Evolutionary conservation across 2,113 vertebrate species (phyloP).

Genomic region (Poeciliopsis turrubarensis): DNA sequence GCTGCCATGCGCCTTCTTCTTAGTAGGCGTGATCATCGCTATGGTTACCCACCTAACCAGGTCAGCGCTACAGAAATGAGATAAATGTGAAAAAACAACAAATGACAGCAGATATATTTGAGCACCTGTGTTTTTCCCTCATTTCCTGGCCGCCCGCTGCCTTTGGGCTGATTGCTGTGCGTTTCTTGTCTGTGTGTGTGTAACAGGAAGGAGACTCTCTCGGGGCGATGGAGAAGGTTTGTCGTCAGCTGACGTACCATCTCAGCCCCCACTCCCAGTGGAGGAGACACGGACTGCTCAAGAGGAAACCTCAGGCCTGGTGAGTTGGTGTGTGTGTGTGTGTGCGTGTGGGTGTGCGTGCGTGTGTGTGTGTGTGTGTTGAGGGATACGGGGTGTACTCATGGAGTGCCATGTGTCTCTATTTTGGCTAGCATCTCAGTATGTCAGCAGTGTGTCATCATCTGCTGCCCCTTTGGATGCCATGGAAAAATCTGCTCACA

Average conservation of each 20-base stretch:
- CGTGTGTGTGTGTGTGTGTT: too few species aligned
- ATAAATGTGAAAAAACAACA: not conserved
- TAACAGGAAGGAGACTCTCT: conserved; percentile 90
- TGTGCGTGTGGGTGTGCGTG: too few species aligned
- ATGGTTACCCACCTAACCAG: not conserved
- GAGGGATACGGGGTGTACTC: too few species aligned
- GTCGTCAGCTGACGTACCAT: conserved; percentile 97
- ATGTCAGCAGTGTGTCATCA: conserved; percentile 48
- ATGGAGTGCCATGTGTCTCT: not conserved
- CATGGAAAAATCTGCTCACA: conserved; percentile 19
- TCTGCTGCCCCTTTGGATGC: conserved; percentile 50
- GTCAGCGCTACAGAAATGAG: not conserved
- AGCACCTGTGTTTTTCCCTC: not conserved
- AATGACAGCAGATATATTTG: too few species aligned
- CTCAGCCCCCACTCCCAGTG: conserved; percentile 97
- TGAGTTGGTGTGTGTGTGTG: conserved; percentile 72
- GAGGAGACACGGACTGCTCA: conserved; percentile 90
- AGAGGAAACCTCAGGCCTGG: conserved; percentile 96
- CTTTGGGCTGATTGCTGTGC: conserved; percentile 3
- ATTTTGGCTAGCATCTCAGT: conserved; percentile 42
- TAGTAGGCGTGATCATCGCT: not conserved
- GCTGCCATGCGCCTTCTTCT: not conserved
- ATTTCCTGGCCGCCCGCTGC: not conserved
- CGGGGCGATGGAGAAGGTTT: conserved; percentile 95
- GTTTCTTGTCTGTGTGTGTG: conserved; percentile 13